Evolutionary conservation across 2,888 invertebrate genomes (phyloP), one percentile per base, ranked within the genome.

Genomic region (Helobdella robusta): DNA sequence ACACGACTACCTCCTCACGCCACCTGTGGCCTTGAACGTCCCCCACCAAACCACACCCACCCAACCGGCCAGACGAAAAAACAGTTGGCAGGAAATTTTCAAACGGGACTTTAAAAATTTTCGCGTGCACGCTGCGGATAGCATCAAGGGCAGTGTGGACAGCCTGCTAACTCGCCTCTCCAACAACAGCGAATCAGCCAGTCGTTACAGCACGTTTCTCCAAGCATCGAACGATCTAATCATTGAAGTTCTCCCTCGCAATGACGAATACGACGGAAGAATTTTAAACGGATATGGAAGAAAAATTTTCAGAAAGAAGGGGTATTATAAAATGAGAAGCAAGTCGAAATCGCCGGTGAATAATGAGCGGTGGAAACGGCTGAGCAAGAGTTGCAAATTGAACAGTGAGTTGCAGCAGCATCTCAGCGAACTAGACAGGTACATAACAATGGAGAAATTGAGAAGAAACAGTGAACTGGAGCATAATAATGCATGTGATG

Each of bases 91-190:
- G 23, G 46, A 40, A n/a, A 60, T 30, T 46, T n/a, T 60, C 6
- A 36, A 40, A 30, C 23, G 25, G 3, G 60, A 60, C 28, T 20
- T 60, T 11, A 30, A 46, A 3, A 60, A 60, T 40, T 34, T 60
- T 46, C 40, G 46, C 28, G 30, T 44, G 20, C 56, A 56, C 28
- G 35, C 60, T 2, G 25, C 35, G 1, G 48, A 48, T n/a, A 32
- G 28, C 28, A 23, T 65, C 36, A 65, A 40, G 23, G 65, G 65
- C 8, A 65, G 65, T 34, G 56, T 56, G 40, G 65, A 65, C 32
- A 56, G 59, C 40, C 32, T 65, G 6, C 6, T 65, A 48, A 28
- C 30, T 18, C 52, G 44, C 25, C 46, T 65, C n/a, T 46, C 28
- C 0, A 11, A 4, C 20, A n/a, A 5, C 28, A 34, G 50, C 1